Evolutionary conservation across 2,113 vertebrate genomes (phyloP).

Genomic region (Hippopotamus amphibius): DNA sequence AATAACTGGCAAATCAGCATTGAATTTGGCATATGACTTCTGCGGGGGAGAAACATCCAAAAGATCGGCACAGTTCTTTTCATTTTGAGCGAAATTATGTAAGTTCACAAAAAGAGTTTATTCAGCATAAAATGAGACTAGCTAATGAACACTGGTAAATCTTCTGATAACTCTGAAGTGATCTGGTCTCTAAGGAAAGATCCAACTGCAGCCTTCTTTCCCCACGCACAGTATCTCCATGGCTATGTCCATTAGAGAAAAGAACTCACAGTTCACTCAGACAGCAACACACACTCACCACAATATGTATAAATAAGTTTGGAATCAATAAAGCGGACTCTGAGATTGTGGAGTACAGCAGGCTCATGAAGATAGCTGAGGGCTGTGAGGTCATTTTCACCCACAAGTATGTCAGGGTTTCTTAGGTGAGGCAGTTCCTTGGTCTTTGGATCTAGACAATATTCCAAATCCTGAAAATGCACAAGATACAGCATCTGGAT

Average conservation of each 20-base stretch:
- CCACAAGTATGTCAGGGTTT: conserved; percentile 98
- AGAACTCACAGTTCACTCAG: neutral
- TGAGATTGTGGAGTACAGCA: conserved; percentile 97
- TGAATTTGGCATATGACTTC: neutral
- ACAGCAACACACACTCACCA: conserved; percentile 87
- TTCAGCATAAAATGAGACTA: neutral
- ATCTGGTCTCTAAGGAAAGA: conserved; percentile 4
- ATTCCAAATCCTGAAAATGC: conserved; percentile 91
- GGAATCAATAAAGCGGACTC: conserved; percentile 98
- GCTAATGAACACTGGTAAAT: neutral
- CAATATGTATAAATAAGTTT: conserved; percentile 99
- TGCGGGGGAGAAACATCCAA: neutral
- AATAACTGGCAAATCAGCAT: neutral
- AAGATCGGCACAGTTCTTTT: neutral
- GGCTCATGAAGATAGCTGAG: conserved; percentile 99
- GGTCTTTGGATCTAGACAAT: conserved; percentile 92
- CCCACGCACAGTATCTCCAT: neutral
- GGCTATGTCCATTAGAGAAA: neutral
- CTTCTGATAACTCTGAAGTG: neutral
- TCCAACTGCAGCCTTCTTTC: neutral
- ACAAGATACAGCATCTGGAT: neutral
- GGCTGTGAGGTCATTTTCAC: conserved; percentile 98
- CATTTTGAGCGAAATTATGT: neutral
- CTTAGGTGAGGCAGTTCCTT: conserved; percentile 96
- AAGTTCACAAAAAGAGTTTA: conserved; percentile 7